phyloP scores from a whole-genome alignment of 2,113 vertebrate species.

The Archocentrus centrarchus region DNA sequence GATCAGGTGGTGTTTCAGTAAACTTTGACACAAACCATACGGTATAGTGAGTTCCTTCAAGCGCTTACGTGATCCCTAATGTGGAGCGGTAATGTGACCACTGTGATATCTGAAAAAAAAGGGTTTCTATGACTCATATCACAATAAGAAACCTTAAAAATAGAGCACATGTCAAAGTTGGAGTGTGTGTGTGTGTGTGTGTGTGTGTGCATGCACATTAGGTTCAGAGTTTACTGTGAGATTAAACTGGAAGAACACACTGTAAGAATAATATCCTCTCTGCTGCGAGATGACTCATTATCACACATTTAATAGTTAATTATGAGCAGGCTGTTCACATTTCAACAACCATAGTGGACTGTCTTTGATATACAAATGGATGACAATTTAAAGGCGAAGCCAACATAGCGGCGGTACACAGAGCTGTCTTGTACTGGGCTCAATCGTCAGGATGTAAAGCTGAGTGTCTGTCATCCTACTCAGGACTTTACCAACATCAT shows the following conservation, averaged over 20 bases:
- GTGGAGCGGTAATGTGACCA: not conserved
- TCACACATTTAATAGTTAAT: slow-evolving; percentile 36
- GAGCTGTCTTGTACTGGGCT: not conserved
- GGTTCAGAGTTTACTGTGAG: slow-evolving; percentile 21
- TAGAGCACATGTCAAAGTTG: not conserved
- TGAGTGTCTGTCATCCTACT: not conserved
- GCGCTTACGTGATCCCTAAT: not conserved
- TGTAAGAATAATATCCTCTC: slow-evolving; percentile 16
- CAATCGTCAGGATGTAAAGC: not conserved
- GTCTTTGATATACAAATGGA: slow-evolving; percentile 16
- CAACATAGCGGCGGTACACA: not conserved
- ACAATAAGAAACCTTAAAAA: not conserved
- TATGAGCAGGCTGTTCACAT: slow-evolving; percentile 11
- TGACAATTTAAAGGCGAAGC: slow-evolving; percentile 7
- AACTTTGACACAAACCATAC: not conserved
- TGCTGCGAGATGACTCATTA: slow-evolving; percentile 40
- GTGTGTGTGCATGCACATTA: not conserved
- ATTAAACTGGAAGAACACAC: slow-evolving; percentile 7
- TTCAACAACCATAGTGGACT: not conserved
- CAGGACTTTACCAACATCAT: not conserved
- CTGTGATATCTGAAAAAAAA: not conserved
- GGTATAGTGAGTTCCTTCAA: not conserved
- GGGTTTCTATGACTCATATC: not conserved
- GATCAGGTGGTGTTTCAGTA: not conserved
- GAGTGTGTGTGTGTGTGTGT: not conserved